Evolutionary conservation across 2,888 invertebrate genomes (phyloP), one percentile per base, ranked within the genome.

Genomic region (Schrankia costaestrigalis): DNA sequence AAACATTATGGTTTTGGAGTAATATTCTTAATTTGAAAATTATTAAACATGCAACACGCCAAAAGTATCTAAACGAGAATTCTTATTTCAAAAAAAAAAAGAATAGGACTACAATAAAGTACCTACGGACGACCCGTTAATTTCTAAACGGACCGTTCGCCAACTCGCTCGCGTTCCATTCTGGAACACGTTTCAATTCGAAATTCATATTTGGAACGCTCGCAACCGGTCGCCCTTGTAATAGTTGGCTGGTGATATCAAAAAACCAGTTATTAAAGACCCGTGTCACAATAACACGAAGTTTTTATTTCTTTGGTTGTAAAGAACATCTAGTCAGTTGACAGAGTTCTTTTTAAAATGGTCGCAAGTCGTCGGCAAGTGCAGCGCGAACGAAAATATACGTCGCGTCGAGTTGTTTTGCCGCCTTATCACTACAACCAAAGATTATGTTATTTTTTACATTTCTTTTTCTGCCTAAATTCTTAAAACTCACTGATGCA

Each of bases 301-400:
- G 46, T 56, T 51, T 51, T 70, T 69, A 73, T 63, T 31, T 1
- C 0, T 35, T 11, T 26, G 2, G 2, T 0, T 5, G 46, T 70
- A 77, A 62, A 53, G 63, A 48, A 49, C 45, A 44, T 62, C 49
- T 48, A 34, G 45, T 43, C 57, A 63, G 68, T 74, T 65, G 68
- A 70, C 68, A 72, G 53, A 52, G 78, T 40, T 75, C 83, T 69
- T 58, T 2, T 26, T 62, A 66, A 58, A 71, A 34, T 81, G 78
- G 85, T 48, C 65, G 45, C 42, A 65, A 74, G 66, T 78, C 75
- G 77, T 74, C 84, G 85, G 83, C 86, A 86, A 86, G 86, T 86
- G 86, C 86, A 85, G 78, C 71, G 78, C 78, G 84, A 85, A 86
- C 85, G 83, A 86, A 86, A 85, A 86, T 86, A 86, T 86, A 86